phyloP scores from a whole-genome alignment of 2,888 invertebrate genomes.

The Luperina nickerlii region DNA sequence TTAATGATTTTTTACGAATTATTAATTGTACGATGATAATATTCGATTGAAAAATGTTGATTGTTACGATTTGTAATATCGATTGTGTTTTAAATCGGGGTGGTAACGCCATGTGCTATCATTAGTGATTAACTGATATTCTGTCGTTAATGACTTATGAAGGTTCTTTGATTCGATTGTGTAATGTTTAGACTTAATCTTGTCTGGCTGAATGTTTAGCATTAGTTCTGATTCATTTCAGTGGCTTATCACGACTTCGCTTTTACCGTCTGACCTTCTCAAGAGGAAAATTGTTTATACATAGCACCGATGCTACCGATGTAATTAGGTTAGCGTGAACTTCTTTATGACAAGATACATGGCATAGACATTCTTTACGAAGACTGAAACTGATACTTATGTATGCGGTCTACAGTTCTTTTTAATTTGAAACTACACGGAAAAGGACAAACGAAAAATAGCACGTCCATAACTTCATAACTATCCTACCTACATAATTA shows the following conservation, averaged over 20 bases:
- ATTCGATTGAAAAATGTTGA: slow-evolving; percentile 88
- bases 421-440: slow-evolving; percentile 14
- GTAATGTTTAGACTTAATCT: slow-evolving; percentile 48
- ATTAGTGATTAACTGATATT: slow-evolving; percentile 65
- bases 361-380: not conserved
- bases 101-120: slow-evolving; percentile 69
- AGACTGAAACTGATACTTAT: not conserved
- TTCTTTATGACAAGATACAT: not conserved
- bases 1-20: slow-evolving; percentile 90
- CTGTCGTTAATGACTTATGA: slow-evolving; percentile 61
- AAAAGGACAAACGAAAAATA: slow-evolving; percentile 26
- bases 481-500: slow-evolving; percentile 57
- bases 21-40: slow-evolving; percentile 88
- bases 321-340: not conserved
- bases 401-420: not conserved
- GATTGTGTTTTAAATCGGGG: slow-evolving; percentile 69
- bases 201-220: slow-evolving; percentile 27
- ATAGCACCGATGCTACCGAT: not conserved
- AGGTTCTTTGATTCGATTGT: slow-evolving; percentile 49
- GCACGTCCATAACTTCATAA: slow-evolving; percentile 36
- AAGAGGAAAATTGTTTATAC: slow-evolving; percentile 4
- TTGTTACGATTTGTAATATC: slow-evolving; percentile 79
- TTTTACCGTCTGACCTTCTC: slow-evolving; percentile 29
- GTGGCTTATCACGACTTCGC: slow-evolving; percentile 40
- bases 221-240: slow-evolving; percentile 29